phyloP scores from a whole-genome alignment of 2,888 invertebrate genomes.

The Napeogenes sylphis region DNA sequence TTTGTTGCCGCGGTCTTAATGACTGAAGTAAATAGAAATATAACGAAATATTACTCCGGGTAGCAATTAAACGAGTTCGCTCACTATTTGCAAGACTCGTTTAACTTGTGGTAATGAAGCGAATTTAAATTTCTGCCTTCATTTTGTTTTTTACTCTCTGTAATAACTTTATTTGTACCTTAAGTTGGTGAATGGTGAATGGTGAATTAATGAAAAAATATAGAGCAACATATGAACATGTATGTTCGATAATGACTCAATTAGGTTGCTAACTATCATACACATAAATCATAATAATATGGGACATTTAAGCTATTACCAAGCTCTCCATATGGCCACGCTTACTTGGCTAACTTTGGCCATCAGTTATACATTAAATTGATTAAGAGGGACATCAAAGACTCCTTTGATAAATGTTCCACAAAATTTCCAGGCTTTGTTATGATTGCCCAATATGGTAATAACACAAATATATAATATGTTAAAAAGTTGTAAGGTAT shows the following conservation, averaged over 20 bases:
- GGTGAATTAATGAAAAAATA: neutral
- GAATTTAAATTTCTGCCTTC: constrained; percentile 28
- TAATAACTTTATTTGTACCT: neutral
- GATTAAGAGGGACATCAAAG: constrained; percentile 40
- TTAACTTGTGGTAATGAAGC: constrained; percentile 27
- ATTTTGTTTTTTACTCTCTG: constrained; percentile 18
- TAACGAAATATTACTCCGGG: constrained; percentile 11
- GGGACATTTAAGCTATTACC: constrained; percentile 9
- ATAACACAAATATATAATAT: too few relatives aligned
- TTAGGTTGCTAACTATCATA: neutral
- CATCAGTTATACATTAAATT: constrained; percentile 33
- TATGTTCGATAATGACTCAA: constrained; percentile 1
- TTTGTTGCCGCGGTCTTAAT: constrained; percentile 2
- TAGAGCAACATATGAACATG: neutral
- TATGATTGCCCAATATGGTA: too few relatives aligned
- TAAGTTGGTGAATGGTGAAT: too few relatives aligned
- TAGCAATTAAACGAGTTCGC: constrained; percentile 24
- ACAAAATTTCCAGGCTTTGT: neutral
- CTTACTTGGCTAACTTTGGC: constrained; percentile 18
- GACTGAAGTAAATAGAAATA: constrained; percentile 2
- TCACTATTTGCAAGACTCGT: constrained; percentile 24
- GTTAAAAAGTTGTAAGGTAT: too few relatives aligned
- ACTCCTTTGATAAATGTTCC: constrained; percentile 32
- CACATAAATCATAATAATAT: constrained; percentile 1
- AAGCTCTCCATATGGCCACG: constrained; percentile 10